Conservation (phyloP, 2,113 vertebrate genomes). For the Malurus melanocephalus region DNA sequence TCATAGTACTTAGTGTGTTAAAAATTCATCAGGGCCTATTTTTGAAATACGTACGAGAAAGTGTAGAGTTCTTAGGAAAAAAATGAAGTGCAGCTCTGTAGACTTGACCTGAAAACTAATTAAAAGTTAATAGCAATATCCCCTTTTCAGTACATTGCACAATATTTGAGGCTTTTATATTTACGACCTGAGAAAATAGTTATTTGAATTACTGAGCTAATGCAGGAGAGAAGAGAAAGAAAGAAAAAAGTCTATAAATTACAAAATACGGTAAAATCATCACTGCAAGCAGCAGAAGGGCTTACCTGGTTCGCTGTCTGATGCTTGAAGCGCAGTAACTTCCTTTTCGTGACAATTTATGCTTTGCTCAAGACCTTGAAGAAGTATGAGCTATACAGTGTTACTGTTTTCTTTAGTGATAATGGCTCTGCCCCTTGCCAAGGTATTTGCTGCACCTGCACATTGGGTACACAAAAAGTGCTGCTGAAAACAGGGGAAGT, state of each 20-base stretch:
- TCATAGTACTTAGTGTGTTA: not conserved
- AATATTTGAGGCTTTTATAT: not conserved
- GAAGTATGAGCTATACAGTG: constrained; percentile 80
- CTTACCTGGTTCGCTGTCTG: constrained; percentile 73
- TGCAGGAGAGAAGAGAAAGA: not conserved
- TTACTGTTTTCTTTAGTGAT: constrained; percentile 77
- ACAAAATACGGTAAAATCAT: not conserved
- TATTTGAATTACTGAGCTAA: not conserved
- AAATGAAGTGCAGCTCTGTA: not conserved
- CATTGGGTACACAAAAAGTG: constrained; percentile 25
- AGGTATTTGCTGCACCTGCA: constrained; percentile 80
- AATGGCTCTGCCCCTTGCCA: constrained; percentile 71
- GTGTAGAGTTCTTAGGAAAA: not conserved
- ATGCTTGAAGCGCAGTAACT: constrained; percentile 32
- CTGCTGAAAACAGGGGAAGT: constrained; percentile 35
- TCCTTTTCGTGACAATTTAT: constrained; percentile 80
- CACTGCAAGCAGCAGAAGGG: not conserved
- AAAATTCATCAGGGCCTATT: not conserved
- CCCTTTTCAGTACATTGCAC: not conserved
- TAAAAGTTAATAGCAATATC: not conserved
- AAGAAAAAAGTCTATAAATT: not conserved
- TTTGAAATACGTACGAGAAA: not conserved
- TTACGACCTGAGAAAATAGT: not conserved
- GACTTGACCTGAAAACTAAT: not conserved
- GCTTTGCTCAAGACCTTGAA: constrained; percentile 85